Percentiles rank a stretch among this genome's conserved stretches.
These are phyloP conservation scores for Macquaria ambigua DNA, from an alignment of 2,113 vertebrate genomes.

Conservation along the genomic window DNA sequence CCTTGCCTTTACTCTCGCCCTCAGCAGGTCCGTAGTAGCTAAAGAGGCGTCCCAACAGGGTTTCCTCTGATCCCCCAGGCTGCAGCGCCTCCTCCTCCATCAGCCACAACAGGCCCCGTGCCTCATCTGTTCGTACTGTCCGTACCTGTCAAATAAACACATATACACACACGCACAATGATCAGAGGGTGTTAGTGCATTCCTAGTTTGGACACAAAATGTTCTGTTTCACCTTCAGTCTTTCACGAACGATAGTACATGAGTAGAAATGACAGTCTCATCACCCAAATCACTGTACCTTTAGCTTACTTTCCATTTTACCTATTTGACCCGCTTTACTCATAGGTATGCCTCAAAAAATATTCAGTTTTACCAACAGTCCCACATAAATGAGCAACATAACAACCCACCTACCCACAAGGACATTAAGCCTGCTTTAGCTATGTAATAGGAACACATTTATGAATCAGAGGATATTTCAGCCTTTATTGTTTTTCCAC, in stretches of 20 bases:
- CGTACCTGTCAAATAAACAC: conserved; percentile 86
- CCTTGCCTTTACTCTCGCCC: conserved; percentile 89
- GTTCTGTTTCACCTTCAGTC: background rate
- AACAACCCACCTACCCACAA: conserved; percentile 33
- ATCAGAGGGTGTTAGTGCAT: background rate
- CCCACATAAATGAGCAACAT: background rate
- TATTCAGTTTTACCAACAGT: background rate
- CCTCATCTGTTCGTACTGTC: conserved; percentile 89
- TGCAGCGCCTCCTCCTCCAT: conserved; percentile 95
- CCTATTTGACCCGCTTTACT: background rate
- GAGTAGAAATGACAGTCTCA: background rate
- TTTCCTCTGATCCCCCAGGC: conserved; percentile 89
- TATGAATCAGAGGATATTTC: conserved; percentile 28
- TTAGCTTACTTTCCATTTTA: background rate
- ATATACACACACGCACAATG: background rate
- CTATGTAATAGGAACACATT: conserved; percentile 31
- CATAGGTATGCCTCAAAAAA: background rate
- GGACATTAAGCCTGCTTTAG: conserved; percentile 35
- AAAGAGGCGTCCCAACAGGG: conserved; percentile 92
- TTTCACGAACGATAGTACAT: background rate
- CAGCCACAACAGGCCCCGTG: conserved; percentile 94
- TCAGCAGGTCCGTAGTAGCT: conserved; percentile 94
- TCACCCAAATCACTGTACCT: background rate
- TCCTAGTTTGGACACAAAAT: background rate
- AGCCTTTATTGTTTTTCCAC: conserved; percentile 29